Percentiles rank a stretch among this genome's conserved stretches.
Evolutionary conservation across 2,888 invertebrate genomes (phyloP).

Genomic region (Parnassius apollo): DNA sequence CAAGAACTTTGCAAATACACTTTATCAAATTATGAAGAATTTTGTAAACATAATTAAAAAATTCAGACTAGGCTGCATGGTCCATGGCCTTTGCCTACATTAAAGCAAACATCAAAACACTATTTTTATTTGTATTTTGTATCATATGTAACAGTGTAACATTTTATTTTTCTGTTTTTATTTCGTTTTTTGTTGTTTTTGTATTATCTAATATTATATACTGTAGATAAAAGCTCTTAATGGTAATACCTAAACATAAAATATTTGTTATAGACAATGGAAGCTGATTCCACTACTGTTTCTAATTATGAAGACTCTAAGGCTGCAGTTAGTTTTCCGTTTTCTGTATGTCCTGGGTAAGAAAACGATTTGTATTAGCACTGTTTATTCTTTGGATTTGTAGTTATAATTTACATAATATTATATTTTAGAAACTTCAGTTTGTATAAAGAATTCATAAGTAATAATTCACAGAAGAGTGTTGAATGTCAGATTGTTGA

Average conservation of each 20-base stretch:
- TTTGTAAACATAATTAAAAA: too few relatives aligned
- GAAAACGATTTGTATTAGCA: neutral
- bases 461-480: conserved; percentile 43
- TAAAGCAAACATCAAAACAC: too few relatives aligned
- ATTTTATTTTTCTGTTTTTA: too few relatives aligned
- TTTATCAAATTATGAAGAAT: too few relatives aligned
- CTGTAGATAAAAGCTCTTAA: too few relatives aligned
- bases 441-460: conserved; percentile 53
- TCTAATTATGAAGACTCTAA: conserved; percentile 39
- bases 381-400: neutral
- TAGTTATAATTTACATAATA: conserved; percentile 2
- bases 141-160: too few relatives aligned
- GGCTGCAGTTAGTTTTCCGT: conserved; percentile 52
- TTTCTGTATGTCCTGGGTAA: conserved; percentile 55
- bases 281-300: conserved; percentile 73
- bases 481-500: conserved; percentile 58
- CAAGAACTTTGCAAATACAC: too few relatives aligned
- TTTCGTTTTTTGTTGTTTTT: too few relatives aligned
- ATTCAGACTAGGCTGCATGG: too few relatives aligned
- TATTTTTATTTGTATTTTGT: too few relatives aligned
- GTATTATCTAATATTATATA: too few relatives aligned
- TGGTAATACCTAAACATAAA: neutral
- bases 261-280: conserved; percentile 48
- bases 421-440: conserved; percentile 54
- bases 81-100: too few relatives aligned